Evolutionary conservation across 1,140 invertebrate species (phyloP).

Genomic region (Xylocopa sonorina): DNA sequence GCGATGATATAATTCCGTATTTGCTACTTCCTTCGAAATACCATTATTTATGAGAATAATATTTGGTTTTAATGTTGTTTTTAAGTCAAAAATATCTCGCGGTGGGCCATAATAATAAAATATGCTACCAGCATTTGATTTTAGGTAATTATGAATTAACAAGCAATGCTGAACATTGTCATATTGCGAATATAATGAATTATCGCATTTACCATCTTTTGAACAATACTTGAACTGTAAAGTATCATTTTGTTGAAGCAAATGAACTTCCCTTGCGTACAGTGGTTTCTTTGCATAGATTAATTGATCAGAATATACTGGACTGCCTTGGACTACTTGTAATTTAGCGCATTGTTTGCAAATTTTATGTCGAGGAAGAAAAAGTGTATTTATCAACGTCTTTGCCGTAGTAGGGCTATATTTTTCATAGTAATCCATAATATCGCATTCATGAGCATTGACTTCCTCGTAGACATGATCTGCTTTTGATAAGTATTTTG

Average conservation of each 20-base stretch:
- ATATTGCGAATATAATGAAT: constrained; percentile 34
- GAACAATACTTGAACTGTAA: constrained; percentile 60
- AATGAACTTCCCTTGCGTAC: constrained; percentile 62
- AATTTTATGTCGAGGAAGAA: constrained; percentile 55
- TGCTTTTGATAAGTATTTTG: constrained; percentile 8
- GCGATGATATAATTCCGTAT: constrained; percentile 68
- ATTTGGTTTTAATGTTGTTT: constrained; percentile 54
- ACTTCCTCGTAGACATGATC: constrained; percentile 70
- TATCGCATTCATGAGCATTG: constrained; percentile 48
- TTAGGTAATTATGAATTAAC: constrained; percentile 67
- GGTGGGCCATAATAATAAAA: constrained; percentile 60
- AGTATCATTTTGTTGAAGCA: constrained; percentile 61
- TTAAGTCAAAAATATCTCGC: constrained; percentile 60
- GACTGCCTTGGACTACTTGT: constrained; percentile 64
- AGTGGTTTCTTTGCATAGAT: constrained; percentile 70
- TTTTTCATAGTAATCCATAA: constrained; percentile 64
- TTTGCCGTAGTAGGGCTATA: constrained; percentile 60
- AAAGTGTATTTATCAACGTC: constrained; percentile 53
- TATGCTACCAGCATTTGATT: constrained; percentile 70
- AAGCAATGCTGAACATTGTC: constrained; percentile 65
- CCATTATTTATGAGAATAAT: constrained; percentile 54
- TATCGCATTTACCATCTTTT: neutral
- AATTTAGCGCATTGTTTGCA: constrained; percentile 55
- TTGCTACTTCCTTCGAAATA: constrained; percentile 1
- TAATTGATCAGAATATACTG: constrained; percentile 75